Percentiles rank a stretch among this genome's conserved stretches.
phyloP scores from a whole-genome alignment of 2,888 invertebrate genomes.

The Sericinus montela region DNA sequence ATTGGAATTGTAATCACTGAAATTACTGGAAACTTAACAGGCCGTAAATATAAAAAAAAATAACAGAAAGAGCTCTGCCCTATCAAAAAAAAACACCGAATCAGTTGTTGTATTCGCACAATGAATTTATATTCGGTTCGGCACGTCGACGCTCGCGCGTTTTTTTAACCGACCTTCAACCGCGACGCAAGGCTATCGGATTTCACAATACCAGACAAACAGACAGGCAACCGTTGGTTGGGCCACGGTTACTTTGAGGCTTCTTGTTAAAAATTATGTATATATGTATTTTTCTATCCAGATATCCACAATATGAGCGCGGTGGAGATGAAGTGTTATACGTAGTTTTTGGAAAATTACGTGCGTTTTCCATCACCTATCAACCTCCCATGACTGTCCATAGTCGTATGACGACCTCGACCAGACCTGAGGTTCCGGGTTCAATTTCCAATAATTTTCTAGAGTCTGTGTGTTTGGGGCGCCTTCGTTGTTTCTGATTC shows the following conservation, averaged over 20 bases:
- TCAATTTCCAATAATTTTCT: no score
- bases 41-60: no score
- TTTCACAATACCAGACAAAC: constrained; percentile 63
- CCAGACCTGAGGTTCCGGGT: no score
- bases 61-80: background rate
- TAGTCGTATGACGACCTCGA: no score
- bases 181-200: constrained; percentile 58
- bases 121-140: constrained; percentile 39
- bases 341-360: no score
- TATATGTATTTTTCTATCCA: constrained; percentile 30
- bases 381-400: no score
- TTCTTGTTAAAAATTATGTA: background rate
- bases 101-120: constrained; percentile 46
- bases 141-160: constrained; percentile 46
- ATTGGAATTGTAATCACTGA: background rate
- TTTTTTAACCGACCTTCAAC: constrained; percentile 68
- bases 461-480: no score
- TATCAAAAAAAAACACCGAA: no score
- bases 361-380: no score
- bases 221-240: constrained; percentile 13
- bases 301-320: background rate
- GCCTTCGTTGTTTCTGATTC: no score
- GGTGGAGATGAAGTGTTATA: no score
- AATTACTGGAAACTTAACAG: background rate
- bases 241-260: constrained; percentile 36